Base-by-base conservation (phyloP, 2,113 vertebrate species). In the Deroptyus accipitrinus region DNA sequence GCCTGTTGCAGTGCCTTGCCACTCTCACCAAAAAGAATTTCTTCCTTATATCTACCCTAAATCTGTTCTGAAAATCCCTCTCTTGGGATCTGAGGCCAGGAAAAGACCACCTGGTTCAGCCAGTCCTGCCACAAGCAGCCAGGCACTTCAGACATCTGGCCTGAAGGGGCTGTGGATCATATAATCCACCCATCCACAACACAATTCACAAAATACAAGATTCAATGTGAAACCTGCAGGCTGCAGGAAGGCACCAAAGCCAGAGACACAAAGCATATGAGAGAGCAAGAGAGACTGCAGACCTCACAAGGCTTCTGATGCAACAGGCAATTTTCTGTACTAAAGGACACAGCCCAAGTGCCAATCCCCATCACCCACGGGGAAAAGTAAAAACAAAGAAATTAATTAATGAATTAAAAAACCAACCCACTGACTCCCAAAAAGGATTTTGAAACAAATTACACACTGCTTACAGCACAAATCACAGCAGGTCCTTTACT, bases 201-300 rank as follows among this genome's bases (percentile, higher is more conserved):
- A 67, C 1, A 4, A 68, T 13, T 79, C 67, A 79, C 39, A 88
- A 92, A 88, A 88, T 33, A 61, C 13, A 8, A 83, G 63, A 66
- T 79, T 48, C 17, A 5, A 37, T 8, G 37, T 7, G 66, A 72
- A 92, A 79, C 46, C 31, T 49, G n/a, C 30, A 70, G 51, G 55
- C 61, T 31, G 23, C 8, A 5, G 68, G 39, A 89, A 48, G 11
- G 30, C 41, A 63, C 84, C 35, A 77, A 88, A 52, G 64, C 42
- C 72, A 92, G n/a, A 68, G 14, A 39, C 10, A 68, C 1, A 1
- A 87, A 57, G 17, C 0, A 0, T 27, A 54, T 0, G 0, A 46
- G 17, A 72, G 8, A 39, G 11, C 25, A 94, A 66, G 54, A 75
- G 25, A 66, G 33, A 57, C 42, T 59, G 39, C 41, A 55, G 48